Evolutionary conservation across 2,888 invertebrate species (phyloP), one percentile per base, ranked within the genome.

Genomic region (Sinotaia quadrata): DNA sequence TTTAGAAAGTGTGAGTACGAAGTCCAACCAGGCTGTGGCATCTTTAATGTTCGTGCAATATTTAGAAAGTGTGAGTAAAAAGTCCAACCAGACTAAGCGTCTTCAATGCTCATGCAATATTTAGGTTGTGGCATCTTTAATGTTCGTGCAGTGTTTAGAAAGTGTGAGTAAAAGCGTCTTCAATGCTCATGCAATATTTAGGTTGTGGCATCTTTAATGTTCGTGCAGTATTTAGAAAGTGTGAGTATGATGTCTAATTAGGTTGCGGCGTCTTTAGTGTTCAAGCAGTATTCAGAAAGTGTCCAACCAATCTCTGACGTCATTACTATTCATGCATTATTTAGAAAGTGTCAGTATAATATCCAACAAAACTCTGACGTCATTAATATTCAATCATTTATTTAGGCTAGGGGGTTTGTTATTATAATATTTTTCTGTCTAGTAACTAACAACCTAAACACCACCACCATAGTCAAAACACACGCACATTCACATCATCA

Each of bases 101-200:
- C 51, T n/a, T 12, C 2, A 1, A 2, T 15, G 15, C 24, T 4
- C 12, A 15, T 51, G 2, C 51, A 2, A 21, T 51, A 21, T 10
- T 3, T 51, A 75, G 47, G 75, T 69, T 0, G 66, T 58, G 8
- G 61, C 73, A 1, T 75, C 75, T 15, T 57, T 75, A 21, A 75
- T 75, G 75, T 75, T 75, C 44, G 72, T 75, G 75, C 75, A 75
- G 66, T 75, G 73, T 27, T 49, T 75, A 12, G 73, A 75, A n/a
- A 75, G 73, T 36, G 75, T 75, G 36, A 68, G 72, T 70, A n/a
- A 2, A 36, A 41, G 15, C 3, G 3, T 21, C 7, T n/a, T n/a
- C n/a, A n/a, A n/a, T n/a, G n/a, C n/a, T n/a, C n/a, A n/a, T n/a
- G n/a, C n/a, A n/a, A n/a, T n/a, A n/a, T n/a, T n/a, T n/a, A 75